Base-by-base conservation (phyloP, 2,113 vertebrate species). In the Dipodomys stephensi region DNA sequence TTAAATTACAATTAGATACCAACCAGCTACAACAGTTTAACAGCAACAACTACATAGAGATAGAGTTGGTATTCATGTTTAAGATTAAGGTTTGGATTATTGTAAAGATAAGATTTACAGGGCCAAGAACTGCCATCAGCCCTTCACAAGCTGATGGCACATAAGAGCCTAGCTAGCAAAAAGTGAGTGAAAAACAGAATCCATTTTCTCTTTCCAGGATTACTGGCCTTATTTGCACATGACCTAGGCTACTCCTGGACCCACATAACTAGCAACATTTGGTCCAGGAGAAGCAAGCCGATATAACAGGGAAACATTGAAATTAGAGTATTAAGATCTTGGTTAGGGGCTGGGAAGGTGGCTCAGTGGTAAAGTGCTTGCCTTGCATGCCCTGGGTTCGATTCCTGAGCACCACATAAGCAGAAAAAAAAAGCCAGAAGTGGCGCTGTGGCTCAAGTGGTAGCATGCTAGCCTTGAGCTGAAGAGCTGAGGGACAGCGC, bases 81-180 rank as follows among this genome's bases (percentile, higher is more conserved):
- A 85, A 95, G 95, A 69, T 88, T 49, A 87, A 88, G 62, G 39
- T 86, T 79, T 80, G 12, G 67, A 30, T 57, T 57, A 57, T 57
- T 57, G 53, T 57, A 57, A 57, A 6, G 13, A 27, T 80, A 32
- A 80, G n/a, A 78, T 57, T 71, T 90, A 79, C 90, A 30, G 78
- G 49, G 28, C 22, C 94, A 94, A 88, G n/a, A 83, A n/a, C 35
- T 78, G n/a, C 79, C 28, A 27, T 25, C 16, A 62, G n/a, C 78
- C 39, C n/a, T 94, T 90, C 28, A 57, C 30, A 39, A 82, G 57
- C n/a, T 77, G n/a, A 84, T 92, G 73, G 16, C 11, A 49, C 23
- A 10, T 27, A 67, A 88, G 23, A 88, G 73, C 53, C 7, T 65
- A 2, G 18, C 44, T 83, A 76, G 10, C 53, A 81, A 74, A 92